These are phyloP conservation scores for Megaustenia siamemsis DNA, from an alignment of 2,888 invertebrate genomes.

Conservation along the genomic window DNA sequence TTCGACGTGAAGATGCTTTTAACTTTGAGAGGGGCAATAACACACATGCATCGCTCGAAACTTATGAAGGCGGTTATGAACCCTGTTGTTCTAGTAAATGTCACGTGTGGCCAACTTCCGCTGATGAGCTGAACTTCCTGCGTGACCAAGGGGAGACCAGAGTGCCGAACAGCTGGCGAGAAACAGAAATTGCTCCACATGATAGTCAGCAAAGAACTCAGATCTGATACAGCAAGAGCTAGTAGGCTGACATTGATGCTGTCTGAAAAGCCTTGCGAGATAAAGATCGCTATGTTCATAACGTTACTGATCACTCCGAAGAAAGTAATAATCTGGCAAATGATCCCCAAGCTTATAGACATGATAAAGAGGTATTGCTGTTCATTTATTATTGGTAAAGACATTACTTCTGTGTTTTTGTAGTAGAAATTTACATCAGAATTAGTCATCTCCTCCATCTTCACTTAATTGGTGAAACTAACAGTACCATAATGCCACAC, in stretches of 20 bases:
- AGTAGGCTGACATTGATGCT: slow-evolving; percentile 18
- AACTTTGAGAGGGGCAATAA: neutral
- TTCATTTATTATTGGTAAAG: too few species aligned
- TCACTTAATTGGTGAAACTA: too few species aligned
- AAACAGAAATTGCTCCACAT: slow-evolving; percentile 14
- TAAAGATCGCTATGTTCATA: slow-evolving; percentile 14
- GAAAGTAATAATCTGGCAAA: neutral
- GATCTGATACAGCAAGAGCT: slow-evolving; percentile 11
- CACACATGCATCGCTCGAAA: slow-evolving; percentile 11
- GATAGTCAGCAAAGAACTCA: slow-evolving; percentile 14
- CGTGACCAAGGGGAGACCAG: neutral
- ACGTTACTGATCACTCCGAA: neutral
- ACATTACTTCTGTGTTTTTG: too few species aligned
- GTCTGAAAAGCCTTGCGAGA: slow-evolving; percentile 11
- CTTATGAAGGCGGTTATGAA: slow-evolving; percentile 19
- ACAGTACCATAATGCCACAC: too few species aligned
- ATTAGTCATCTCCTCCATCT: too few species aligned
- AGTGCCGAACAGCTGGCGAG: neutral
- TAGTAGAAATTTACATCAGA: too few species aligned
- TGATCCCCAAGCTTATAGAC: slow-evolving; percentile 10
- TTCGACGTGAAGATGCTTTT: neutral
- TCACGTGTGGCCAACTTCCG: slow-evolving; percentile 25
- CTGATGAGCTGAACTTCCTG: slow-evolving; percentile 3
- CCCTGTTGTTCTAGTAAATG: slow-evolving; percentile 1
- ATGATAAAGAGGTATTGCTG: slow-evolving; percentile 1